These are phyloP conservation scores for Plagodis dolabraria DNA, from an alignment of 2,888 invertebrate genomes.

Conservation along the genomic window DNA sequence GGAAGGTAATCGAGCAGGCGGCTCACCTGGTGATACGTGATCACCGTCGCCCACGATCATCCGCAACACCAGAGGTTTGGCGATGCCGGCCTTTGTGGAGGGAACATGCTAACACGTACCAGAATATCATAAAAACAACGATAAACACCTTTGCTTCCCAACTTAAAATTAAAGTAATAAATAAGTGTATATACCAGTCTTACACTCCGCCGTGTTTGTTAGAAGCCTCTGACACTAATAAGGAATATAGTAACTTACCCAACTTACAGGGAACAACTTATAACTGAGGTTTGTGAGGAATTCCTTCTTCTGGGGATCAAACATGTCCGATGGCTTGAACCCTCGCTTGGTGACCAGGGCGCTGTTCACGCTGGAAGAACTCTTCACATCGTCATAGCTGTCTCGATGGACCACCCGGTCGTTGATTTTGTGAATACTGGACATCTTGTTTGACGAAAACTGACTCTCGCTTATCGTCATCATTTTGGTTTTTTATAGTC, in stretches of 20 bases:
- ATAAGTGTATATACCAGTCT: conserved; percentile 45
- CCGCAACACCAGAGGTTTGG: no score
- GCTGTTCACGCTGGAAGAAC: conserved; percentile 81
- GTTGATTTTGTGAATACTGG: conserved; percentile 78
- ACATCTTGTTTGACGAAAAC: conserved; percentile 81
- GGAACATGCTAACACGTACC: no score
- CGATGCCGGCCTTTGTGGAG: neutral
- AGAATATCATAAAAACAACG: no score
- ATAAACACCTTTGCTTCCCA: conserved; percentile 10
- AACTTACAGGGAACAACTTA: conserved; percentile 92
- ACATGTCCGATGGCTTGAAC: conserved; percentile 93
- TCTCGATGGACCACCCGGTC: conserved; percentile 77
- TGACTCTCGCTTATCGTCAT: conserved; percentile 84
- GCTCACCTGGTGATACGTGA: no score
- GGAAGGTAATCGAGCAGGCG: no score
- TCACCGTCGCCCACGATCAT: no score
- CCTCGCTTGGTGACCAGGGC: conserved; percentile 89
- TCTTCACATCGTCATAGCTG: conserved; percentile 78
- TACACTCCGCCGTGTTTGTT: conserved; percentile 58
- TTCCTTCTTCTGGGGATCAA: conserved; percentile 91
- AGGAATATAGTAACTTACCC: conserved; percentile 86
- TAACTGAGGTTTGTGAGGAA: conserved; percentile 92
- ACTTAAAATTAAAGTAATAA: conserved; percentile 8
- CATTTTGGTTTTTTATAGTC: conserved; percentile 55
- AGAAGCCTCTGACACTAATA: conserved; percentile 61